A percentile compares a stretch with the other conserved stretches of the same genome.
phyloP scores from a whole-genome alignment of 92 coral and sea anemone species.

The Epizoanthus rinbou region DNA sequence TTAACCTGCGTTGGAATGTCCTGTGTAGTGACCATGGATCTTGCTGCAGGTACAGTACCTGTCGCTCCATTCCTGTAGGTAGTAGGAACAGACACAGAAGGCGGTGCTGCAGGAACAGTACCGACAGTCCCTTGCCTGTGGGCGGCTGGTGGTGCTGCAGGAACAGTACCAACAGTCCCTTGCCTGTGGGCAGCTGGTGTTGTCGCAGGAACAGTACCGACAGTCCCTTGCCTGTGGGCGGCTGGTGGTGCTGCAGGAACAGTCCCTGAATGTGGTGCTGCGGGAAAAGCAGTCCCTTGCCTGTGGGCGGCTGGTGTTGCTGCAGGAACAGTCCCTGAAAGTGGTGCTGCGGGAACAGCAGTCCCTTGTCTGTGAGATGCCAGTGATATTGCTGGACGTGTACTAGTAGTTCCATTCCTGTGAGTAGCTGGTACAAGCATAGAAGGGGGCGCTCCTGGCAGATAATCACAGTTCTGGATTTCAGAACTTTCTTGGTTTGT shows the following conservation, averaged over 20 bases:
- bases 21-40: not conserved
- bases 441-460: constrained; percentile 53
- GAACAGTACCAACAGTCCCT: not conserved
- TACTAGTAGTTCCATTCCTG: not conserved
- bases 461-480: constrained; percentile 44
- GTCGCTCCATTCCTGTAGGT: not conserved
- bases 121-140: not conserved
- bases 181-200: not conserved
- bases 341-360: no score
- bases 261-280: no score
- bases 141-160: not conserved
- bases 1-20: not conserved
- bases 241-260: not conserved
- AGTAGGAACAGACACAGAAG: constrained; percentile 35
- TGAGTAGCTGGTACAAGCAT: not conserved
- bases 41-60: no score
- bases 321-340: no score
- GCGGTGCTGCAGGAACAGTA: not conserved
- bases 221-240: not conserved
- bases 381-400: not conserved
- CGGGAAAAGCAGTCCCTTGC: no score
- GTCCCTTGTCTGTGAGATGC: no score
- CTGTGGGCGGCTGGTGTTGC: not conserved
- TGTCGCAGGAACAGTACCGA: not conserved
- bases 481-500: constrained; percentile 21